Percentiles rank a stretch among this genome's conserved stretches.
Conservation (phyloP, 2,888 invertebrate species). For the Coenonympha glycerion region DNA sequence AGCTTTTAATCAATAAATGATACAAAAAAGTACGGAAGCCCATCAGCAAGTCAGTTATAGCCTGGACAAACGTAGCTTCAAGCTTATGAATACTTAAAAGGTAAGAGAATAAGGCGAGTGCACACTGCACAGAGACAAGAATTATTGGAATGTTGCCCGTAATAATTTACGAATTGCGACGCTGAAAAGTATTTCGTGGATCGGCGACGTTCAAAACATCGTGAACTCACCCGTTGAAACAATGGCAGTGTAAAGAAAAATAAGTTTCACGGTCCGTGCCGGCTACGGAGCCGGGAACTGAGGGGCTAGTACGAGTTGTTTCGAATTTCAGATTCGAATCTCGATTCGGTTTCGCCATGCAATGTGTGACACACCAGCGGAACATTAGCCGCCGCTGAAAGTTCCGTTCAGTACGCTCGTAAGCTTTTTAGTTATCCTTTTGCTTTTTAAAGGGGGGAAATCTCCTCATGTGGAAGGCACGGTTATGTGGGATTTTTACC, state of each 20-base stretch:
- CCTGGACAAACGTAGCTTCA: conserved; percentile 45
- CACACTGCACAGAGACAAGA: conserved; percentile 33
- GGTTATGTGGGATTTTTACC: too few relatives aligned
- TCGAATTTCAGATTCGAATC: too few relatives aligned
- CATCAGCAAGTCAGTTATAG: background rate
- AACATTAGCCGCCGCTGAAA: too few relatives aligned
- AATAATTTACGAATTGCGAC: conserved; percentile 23
- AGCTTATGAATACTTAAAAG: conserved; percentile 61
- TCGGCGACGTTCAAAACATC: conserved; percentile 28
- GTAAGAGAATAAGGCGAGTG: conserved; percentile 39
- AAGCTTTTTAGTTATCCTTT: too few relatives aligned
- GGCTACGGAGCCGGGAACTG: conserved; percentile 49
- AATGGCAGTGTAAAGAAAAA: conserved; percentile 55
- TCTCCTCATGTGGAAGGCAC: too few relatives aligned
- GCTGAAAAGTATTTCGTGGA: conserved; percentile 28
- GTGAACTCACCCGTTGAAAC: conserved; percentile 36
- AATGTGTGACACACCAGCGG: too few relatives aligned
- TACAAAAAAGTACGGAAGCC: background rate
- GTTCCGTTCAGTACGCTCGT: too few relatives aligned
- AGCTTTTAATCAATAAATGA: background rate
- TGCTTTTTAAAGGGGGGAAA: too few relatives aligned
- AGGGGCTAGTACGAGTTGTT: too few relatives aligned
- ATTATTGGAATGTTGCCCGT: conserved; percentile 24
- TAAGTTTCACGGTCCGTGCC: conserved; percentile 49
- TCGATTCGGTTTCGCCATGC: too few relatives aligned